Base-by-base conservation (phyloP, 2,888 invertebrate genomes). In the Melanotus villosus region DNA sequence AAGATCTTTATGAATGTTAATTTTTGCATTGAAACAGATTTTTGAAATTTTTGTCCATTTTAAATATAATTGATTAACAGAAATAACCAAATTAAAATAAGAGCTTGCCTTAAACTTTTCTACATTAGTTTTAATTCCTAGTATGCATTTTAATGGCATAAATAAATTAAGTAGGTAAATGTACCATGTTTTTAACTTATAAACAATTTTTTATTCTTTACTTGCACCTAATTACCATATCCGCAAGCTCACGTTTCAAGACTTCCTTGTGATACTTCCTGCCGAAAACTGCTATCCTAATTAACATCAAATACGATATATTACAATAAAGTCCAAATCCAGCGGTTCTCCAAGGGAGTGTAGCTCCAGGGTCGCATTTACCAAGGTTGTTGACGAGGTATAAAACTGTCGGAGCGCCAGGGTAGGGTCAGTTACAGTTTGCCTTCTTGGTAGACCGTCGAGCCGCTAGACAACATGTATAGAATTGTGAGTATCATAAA, bases 381-480 rank as follows among this genome's bases (percentile, higher is more conserved):
- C 80, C 84, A 85, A 84, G 85, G 84, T 82, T 84, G 81, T 72
- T 63, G 65, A 56, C 76, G 78, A 66, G 76, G 79, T 84, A 84
- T 84, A 84, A 83, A 84, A 82, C 78, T 70, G 73, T 78, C 70
- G 70, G 75, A 75, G 75, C 77, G 75, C 71, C 78, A 78, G 78
- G 77, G 78, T 79, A 80, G 82, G 83, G 84, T 81, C 83, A 83
- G 83, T 84, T 77, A 77, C 78, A 79, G 83, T 83, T 83, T 82
- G 80, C 82, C 81, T 77, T 73, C 70, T 75, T 75, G 80, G 82
- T 80, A 81, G 81, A 79, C 80, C 77, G 78, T 78, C 74, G 10
- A 68, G 71, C 70, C 64, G 63, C 67, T 68, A 45, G 65, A 68
- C 77, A 79, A 68, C 77, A 81, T 82, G 82, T 78, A 79, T 65